Conservation (phyloP, 2,888 invertebrate species). For the Norana najaformis region DNA sequence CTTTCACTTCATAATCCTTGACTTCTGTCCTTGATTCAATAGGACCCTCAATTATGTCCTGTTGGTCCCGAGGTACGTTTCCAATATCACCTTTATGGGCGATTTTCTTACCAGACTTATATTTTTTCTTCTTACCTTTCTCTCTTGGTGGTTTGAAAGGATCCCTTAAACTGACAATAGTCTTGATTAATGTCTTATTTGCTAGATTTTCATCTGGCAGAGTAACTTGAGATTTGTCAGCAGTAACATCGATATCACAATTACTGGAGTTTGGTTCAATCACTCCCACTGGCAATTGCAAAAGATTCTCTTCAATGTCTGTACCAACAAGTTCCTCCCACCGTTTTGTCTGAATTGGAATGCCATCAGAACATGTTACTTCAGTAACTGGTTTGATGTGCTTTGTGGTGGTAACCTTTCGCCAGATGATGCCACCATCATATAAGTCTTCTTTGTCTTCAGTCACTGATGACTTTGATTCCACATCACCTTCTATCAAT, state of each 20-base stretch:
- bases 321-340: slow-evolving; percentile 37
- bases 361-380: slow-evolving; percentile 24
- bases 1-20: slow-evolving; percentile 27
- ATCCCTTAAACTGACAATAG: slow-evolving; percentile 29
- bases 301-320: slow-evolving; percentile 37
- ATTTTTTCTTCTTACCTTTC: neutral
- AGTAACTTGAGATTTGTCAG: slow-evolving; percentile 32
- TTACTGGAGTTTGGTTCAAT: slow-evolving; percentile 32
- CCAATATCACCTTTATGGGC: too few relatives aligned
- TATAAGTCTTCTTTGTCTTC: slow-evolving; percentile 33
- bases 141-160: slow-evolving; percentile 1
- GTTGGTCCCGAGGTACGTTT: neutral
- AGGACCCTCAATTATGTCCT: slow-evolving; percentile 28
- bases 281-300: slow-evolving; percentile 31
- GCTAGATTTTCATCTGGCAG: slow-evolving; percentile 34
- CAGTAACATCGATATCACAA: slow-evolving; percentile 31
- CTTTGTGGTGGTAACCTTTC: slow-evolving; percentile 36
- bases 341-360: slow-evolving; percentile 19
- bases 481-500: neutral
- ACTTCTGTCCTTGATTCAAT: slow-evolving; percentile 27
- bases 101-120: neutral
- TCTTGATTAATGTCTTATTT: slow-evolving; percentile 35
- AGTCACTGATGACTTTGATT: slow-evolving; percentile 16
- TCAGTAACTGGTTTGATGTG: slow-evolving; percentile 34
- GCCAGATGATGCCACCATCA: slow-evolving; percentile 31